phyloP scores from a whole-genome alignment of 2,797 vertebrate genomes.

The Myotis myotis region DNA sequence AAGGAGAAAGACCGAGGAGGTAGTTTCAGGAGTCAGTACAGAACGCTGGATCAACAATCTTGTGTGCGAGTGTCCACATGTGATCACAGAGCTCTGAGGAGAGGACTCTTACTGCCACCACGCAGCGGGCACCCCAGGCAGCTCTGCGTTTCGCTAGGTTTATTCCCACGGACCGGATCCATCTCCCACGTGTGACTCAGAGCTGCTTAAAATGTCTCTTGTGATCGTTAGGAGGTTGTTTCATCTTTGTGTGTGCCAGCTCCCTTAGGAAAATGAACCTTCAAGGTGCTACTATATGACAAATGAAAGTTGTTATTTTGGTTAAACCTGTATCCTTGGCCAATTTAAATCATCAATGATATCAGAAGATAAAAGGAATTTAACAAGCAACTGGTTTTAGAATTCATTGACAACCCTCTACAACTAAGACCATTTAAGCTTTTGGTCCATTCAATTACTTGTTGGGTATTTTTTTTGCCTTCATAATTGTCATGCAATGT shows the following conservation, averaged over 20 bases:
- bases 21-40: slow-evolving; percentile 9
- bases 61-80: not conserved
- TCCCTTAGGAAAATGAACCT: not conserved
- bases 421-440: not conserved
- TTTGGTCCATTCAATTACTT: not conserved
- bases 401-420: not conserved
- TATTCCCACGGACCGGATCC: not conserved
- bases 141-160: not conserved
- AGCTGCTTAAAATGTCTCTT: not conserved
- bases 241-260: not conserved
- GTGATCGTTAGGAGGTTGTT: not conserved
- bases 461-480: not conserved
- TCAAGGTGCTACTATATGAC: not conserved
- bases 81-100: not conserved
- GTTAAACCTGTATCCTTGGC: not conserved
- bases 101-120: not conserved
- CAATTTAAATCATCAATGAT: not conserved
- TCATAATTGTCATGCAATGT: not conserved
- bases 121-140: not conserved
- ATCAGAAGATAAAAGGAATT: not conserved
- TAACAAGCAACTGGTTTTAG: not conserved
- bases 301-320: not conserved
- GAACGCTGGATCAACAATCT: not conserved
- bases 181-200: not conserved
- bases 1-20: not conserved